Evolutionary conservation across 2,888 invertebrate species (phyloP).

Genomic region (Phaonia tiefii): DNA sequence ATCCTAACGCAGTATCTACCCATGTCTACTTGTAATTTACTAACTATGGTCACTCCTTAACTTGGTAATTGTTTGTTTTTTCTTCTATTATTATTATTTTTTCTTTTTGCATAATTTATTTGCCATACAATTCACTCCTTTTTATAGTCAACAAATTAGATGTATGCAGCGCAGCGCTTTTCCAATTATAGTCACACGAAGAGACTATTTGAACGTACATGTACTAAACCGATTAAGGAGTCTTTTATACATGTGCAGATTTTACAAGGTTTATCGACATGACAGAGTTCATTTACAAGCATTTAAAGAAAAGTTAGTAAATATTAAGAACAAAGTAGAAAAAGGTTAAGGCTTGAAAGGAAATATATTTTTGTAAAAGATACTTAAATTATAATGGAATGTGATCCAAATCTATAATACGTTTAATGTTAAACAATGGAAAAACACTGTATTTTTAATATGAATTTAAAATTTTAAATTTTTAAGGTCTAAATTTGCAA

Average conservation of each 20-base stretch:
- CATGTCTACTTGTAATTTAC: conserved; percentile 18
- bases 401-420: too few species aligned
- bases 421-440: too few species aligned
- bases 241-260: not conserved
- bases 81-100: too few species aligned
- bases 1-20: too few species aligned
- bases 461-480: too few species aligned
- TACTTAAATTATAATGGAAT: too few species aligned
- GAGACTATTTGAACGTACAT: not conserved
- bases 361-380: too few species aligned
- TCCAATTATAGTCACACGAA: conserved; percentile 11
- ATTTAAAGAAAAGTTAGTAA: too few species aligned
- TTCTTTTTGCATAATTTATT: conserved; percentile 31
- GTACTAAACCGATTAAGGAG: not conserved
- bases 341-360: too few species aligned
- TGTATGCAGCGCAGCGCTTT: not conserved
- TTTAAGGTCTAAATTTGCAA: too few species aligned
- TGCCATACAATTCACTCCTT: conserved; percentile 25
- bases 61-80: not conserved
- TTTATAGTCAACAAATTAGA: conserved; percentile 30
- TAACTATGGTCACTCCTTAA: not conserved
- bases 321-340: too few species aligned
- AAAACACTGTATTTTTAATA: too few species aligned
- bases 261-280: conserved; percentile 1
- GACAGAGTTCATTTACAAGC: conserved; percentile 12